A percentile compares a stretch with the other conserved stretches of the same genome.
These are phyloP conservation scores for Sylvilagus floridanus DNA, from an alignment of 2,797 vertebrate species.

Conservation along the genomic window DNA sequence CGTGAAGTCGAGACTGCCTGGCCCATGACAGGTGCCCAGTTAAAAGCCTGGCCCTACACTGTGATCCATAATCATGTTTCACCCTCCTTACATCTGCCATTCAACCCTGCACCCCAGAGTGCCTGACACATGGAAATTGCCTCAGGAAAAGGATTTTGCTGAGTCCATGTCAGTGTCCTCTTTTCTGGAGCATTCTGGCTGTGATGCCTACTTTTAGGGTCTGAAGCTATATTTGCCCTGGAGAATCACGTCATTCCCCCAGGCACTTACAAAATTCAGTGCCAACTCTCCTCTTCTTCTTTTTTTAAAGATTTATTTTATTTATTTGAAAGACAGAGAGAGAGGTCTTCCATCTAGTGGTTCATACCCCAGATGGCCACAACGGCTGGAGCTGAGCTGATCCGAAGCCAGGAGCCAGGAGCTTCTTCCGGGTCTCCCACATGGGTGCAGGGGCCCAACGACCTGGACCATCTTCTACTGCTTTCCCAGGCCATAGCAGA, in stretches of 20 bases:
- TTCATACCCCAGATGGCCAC: too few relatives aligned
- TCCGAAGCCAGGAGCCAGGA: too few relatives aligned
- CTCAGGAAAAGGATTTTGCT: neutral
- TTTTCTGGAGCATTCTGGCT: neutral
- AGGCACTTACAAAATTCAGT: constrained; percentile 18
- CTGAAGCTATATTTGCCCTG: neutral
- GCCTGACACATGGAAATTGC: neutral
- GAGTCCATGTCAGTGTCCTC: neutral
- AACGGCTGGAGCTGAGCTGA: too few relatives aligned
- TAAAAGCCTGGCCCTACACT: neutral
- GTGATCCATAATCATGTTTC: too few relatives aligned
- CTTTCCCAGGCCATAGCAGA: too few relatives aligned
- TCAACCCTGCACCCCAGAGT: neutral
- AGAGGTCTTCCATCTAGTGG: too few relatives aligned
- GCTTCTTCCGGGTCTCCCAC: too few relatives aligned
- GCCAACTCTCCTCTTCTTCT: neutral
- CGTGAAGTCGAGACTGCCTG: neutral
- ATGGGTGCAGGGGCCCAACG: too few relatives aligned
- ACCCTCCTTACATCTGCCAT: neutral
- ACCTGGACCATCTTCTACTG: too few relatives aligned
- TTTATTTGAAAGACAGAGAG: too few relatives aligned
- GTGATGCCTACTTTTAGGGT: neutral
- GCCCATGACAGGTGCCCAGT: neutral
- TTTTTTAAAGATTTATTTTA: too few relatives aligned
- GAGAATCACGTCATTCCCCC: constrained; percentile 36